phyloP scores from a whole-genome alignment of 2,113 vertebrate genomes.

The Myotis davidii region DNA sequence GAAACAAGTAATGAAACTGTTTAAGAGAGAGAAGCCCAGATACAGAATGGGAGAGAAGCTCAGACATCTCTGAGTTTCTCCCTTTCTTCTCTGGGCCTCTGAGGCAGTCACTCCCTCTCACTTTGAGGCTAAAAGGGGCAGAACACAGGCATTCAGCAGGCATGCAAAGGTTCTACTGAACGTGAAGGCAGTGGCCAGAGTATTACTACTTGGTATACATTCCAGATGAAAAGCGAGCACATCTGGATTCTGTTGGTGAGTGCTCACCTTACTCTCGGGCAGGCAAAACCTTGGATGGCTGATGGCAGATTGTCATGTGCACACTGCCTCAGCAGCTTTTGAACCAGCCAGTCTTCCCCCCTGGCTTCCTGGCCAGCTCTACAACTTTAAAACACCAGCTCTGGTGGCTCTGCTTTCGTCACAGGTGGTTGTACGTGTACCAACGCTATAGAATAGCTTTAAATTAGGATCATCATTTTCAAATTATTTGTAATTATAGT shows the following conservation, averaged over 20 bases:
- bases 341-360: too few species aligned
- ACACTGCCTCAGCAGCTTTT: neutral
- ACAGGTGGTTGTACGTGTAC: neutral
- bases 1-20: neutral
- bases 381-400: neutral
- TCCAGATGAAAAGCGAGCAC: neutral
- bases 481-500: conserved; percentile 50
- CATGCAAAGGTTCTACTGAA: neutral
- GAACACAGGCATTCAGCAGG: neutral
- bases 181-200: neutral
- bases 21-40: neutral
- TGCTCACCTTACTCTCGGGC: neutral
- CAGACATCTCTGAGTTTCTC: neutral
- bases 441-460: neutral
- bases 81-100: too few species aligned
- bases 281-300: neutral
- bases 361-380: neutral
- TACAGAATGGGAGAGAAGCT: neutral
- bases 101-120: neutral
- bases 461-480: conserved; percentile 17
- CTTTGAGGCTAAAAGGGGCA: neutral
- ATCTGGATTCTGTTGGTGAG: neutral
- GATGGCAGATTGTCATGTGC: rapidly evolving
- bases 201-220: neutral
- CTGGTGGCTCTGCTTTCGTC: neutral